Evolutionary conservation across 2,888 invertebrate genomes (phyloP), one percentile per base, ranked within the genome.

Genomic region (Anodontia alba): DNA sequence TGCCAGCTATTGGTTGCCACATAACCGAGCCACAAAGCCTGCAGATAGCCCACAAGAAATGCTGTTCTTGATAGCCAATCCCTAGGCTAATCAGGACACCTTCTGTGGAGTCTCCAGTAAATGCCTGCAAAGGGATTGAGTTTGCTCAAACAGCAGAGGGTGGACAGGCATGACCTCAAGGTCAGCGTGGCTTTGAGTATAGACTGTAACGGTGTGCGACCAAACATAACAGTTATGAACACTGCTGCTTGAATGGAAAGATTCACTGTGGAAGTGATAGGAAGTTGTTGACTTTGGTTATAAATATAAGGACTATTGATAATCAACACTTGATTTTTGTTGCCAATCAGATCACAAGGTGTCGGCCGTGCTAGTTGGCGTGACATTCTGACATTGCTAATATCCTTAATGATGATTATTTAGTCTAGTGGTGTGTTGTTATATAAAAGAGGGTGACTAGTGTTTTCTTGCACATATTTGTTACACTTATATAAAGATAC

Each of bases 1-100:
- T 62, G 68, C 72, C 38, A 54, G 46, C 49, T 51, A 73, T 36
- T 73, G 72, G 71, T 67, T 54, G n/a, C 42, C 72, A 42, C 42
- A 46, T 72, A 49, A 66, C 71, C 36, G 42, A 67, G 68, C 73
- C 72, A 38, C 68, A 72, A 26, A 54, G 67, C 26, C 54, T 67
- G 54, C 33, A 31, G 15, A 54, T 17, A 20, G 46, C 46, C 17
- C 20, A 46, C 46, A 23, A 54, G 33, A 33, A 31, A 33, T 20
- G 12, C 38, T 38, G 38, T 12, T 38, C 38, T 38, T 1, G 62
- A 33, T 62, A 1, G 62, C 33, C 31, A 20, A 33, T 62, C 62
- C 62, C 62, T 33, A 17, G 33, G 17, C 33, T 15, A 33, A 26
- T 26, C 54, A n/a, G 17, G 62, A 62, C 15, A 7, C 29, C 62